These are phyloP conservation scores for Nipponia nippon DNA, from an alignment of 2,113 vertebrate genomes.

Conservation along the genomic window DNA sequence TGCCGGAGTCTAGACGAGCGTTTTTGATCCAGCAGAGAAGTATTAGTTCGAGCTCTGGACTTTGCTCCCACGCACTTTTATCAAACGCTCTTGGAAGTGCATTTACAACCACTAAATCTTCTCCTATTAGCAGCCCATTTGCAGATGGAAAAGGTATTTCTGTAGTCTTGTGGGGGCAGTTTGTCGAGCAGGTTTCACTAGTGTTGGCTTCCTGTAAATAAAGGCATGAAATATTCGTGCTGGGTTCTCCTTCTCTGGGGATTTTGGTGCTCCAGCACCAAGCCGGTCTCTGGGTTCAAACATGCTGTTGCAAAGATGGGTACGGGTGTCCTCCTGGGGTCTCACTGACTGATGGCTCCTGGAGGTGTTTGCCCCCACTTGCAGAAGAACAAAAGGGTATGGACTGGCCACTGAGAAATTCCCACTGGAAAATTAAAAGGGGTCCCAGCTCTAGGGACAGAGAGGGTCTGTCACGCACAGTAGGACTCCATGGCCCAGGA, in stretches of 20 bases:
- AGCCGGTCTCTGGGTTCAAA: fast-evolving
- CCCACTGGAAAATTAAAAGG: background rate
- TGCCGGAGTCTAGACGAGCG: background rate
- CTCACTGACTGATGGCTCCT: background rate
- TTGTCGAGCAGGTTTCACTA: background rate
- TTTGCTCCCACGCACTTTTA: constrained; percentile 29
- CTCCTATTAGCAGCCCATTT: background rate
- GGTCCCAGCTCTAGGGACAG: background rate
- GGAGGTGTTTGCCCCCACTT: background rate
- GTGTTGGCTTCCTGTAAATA: background rate
- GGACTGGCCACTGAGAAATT: background rate
- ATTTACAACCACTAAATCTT: background rate
- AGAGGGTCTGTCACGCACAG: background rate
- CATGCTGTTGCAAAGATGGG: background rate
- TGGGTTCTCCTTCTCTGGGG: background rate
- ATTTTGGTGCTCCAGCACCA: background rate
- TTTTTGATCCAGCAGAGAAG: background rate
- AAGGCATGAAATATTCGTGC: background rate
- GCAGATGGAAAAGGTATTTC: constrained; percentile 34
- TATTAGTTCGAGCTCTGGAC: background rate
- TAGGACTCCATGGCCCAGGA: background rate
- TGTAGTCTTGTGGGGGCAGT: background rate
- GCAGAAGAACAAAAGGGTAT: background rate
- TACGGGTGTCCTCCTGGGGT: fast-evolving
- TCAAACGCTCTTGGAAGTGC: background rate